phyloP scores from a whole-genome alignment of 1,140 invertebrate species.

The Tribolium castaneum region DNA sequence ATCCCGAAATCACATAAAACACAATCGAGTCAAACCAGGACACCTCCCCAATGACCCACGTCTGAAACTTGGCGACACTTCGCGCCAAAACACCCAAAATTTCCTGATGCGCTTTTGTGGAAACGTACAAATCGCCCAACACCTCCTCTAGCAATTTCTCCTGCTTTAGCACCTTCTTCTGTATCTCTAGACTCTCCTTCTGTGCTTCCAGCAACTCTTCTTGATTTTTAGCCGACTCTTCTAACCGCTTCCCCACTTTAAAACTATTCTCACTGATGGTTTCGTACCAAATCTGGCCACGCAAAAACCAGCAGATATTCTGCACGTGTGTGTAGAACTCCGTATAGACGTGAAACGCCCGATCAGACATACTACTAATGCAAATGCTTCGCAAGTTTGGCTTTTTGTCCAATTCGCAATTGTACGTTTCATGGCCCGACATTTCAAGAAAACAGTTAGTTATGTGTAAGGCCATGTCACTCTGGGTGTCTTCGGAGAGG shows the following conservation, averaged over 20 bases:
- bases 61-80: constrained; percentile 56
- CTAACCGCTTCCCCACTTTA: constrained; percentile 58
- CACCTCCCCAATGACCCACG: constrained; percentile 62
- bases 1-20: constrained; percentile 56
- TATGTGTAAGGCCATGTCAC: constrained; percentile 71
- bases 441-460: constrained; percentile 76
- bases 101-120: constrained; percentile 56
- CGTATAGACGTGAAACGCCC: constrained; percentile 71
- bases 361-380: constrained; percentile 69
- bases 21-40: constrained; percentile 62
- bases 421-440: constrained; percentile 68
- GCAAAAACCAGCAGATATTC: constrained; percentile 76
- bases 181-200: constrained; percentile 68
- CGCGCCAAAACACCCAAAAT: constrained; percentile 55
- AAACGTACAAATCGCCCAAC: constrained; percentile 56
- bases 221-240: constrained; percentile 58
- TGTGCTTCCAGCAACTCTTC: constrained; percentile 67
- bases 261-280: constrained; percentile 67
- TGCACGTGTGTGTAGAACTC: constrained; percentile 78
- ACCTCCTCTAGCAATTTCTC: constrained; percentile 64
- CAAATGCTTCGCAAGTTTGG: constrained; percentile 66
- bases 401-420: constrained; percentile 65
- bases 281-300: constrained; percentile 74
- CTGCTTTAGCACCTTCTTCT: constrained; percentile 68
- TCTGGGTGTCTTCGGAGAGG: constrained; percentile 72